Conservation (phyloP, 2,797 vertebrate species). For the Lophius americanus region DNA sequence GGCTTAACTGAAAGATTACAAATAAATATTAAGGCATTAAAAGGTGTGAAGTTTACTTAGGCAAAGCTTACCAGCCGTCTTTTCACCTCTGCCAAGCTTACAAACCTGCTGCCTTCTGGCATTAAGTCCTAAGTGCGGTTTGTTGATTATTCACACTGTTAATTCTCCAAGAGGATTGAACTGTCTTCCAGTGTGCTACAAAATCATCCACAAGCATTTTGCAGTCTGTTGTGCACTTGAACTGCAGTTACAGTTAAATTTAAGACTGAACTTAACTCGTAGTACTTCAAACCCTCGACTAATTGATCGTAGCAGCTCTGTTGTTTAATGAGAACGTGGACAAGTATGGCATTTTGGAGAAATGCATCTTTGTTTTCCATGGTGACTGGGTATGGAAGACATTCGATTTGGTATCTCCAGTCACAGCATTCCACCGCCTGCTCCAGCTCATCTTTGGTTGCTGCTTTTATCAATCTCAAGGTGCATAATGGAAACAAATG, state of each 20-base stretch:
- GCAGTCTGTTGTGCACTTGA: not conserved
- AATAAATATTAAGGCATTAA: not conserved
- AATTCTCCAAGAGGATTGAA: no score
- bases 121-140: not conserved
- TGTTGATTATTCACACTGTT: no score
- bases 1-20: no score
- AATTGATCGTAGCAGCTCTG: not conserved
- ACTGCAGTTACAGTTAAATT: not conserved
- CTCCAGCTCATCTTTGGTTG: conserved; percentile 6
- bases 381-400: conserved; percentile 8
- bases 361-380: conserved; percentile 13
- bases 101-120: not conserved
- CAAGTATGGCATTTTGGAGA: not conserved
- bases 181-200: no score
- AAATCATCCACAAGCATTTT: no score
- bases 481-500: not conserved
- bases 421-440: conserved; percentile 12
- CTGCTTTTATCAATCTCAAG: not conserved
- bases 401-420: conserved; percentile 1
- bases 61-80: not conserved
- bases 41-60: not conserved
- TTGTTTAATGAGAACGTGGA: not conserved
- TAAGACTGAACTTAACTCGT: not conserved
- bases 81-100: not conserved
- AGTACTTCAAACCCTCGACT: not conserved